phyloP scores from a whole-genome alignment of 2,113 vertebrate species.

The Phaethon lepturus region DNA sequence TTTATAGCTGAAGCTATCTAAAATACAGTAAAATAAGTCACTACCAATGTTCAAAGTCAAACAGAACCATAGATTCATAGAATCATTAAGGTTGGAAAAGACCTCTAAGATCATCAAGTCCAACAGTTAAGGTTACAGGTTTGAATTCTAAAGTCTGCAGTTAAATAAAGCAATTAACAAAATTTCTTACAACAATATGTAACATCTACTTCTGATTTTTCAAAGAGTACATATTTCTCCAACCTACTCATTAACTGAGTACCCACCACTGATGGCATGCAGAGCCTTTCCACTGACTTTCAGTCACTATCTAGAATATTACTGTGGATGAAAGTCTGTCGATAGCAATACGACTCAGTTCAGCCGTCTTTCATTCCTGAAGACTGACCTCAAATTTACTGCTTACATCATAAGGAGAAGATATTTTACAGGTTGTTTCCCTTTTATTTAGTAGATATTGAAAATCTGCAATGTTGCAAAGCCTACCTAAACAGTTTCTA shows the following conservation, averaged over 20 bases:
- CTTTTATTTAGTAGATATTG: neutral
- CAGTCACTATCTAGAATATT: neutral
- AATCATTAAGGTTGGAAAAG: too few relatives aligned
- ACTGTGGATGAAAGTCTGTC: neutral
- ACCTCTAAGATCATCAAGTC: neutral
- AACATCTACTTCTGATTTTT: neutral
- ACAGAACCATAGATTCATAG: too few relatives aligned
- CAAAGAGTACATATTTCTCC: neutral
- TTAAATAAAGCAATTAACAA: neutral
- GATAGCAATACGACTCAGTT: neutral
- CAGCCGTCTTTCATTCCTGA: neutral
- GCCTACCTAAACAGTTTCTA: neutral
- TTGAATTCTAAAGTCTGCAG: neutral
- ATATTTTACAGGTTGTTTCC: neutral
- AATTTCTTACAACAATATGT: neutral
- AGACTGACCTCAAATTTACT: neutral
- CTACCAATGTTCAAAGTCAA: neutral
- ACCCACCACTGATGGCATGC: fast-evolving
- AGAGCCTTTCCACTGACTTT: neutral
- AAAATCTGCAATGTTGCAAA: neutral
- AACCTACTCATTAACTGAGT: neutral
- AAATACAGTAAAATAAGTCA: neutral
- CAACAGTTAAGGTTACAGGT: neutral
- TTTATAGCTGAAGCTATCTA: neutral
- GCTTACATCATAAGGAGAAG: neutral